Evolutionary conservation across 2,797 vertebrate genomes (phyloP).

Genomic region (Corythornis leucogaster): DNA sequence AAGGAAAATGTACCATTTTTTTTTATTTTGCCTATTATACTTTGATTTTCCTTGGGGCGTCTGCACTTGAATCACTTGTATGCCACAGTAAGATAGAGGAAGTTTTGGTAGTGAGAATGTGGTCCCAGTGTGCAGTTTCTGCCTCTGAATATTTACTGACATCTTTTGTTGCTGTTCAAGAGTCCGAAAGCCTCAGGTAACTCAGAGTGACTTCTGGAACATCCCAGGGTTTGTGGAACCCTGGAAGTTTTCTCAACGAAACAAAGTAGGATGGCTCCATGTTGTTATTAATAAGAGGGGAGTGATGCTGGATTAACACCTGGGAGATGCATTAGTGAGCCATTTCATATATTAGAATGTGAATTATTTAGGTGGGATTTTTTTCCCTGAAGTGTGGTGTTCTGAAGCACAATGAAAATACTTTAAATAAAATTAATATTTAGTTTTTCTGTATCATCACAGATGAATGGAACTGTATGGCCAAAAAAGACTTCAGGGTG

Average conservation of each 20-base stretch:
- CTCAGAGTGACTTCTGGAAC: background rate
- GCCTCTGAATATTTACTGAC: background rate
- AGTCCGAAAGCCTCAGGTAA: background rate
- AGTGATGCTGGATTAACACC: background rate
- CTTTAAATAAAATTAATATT: background rate
- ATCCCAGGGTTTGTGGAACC: background rate
- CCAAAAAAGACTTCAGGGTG: background rate
- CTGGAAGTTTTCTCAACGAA: background rate
- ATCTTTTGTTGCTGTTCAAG: background rate
- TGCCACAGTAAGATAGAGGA: background rate
- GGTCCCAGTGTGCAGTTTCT: background rate
- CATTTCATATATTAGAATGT: background rate
- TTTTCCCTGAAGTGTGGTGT: background rate
- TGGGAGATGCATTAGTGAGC: background rate
- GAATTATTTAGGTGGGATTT: background rate
- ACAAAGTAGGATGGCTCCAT: background rate
- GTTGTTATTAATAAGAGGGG: background rate
- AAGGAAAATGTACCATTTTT: background rate
- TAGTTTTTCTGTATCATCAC: background rate
- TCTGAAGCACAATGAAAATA: background rate
- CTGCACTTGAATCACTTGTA: background rate
- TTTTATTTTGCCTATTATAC: background rate
- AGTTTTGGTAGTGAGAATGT: background rate
- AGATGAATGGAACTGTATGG: background rate
- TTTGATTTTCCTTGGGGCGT: background rate